These are phyloP conservation scores for Isurus oxyrinchus DNA, from an alignment of 2,113 vertebrate genomes.

Conservation along the genomic window DNA sequence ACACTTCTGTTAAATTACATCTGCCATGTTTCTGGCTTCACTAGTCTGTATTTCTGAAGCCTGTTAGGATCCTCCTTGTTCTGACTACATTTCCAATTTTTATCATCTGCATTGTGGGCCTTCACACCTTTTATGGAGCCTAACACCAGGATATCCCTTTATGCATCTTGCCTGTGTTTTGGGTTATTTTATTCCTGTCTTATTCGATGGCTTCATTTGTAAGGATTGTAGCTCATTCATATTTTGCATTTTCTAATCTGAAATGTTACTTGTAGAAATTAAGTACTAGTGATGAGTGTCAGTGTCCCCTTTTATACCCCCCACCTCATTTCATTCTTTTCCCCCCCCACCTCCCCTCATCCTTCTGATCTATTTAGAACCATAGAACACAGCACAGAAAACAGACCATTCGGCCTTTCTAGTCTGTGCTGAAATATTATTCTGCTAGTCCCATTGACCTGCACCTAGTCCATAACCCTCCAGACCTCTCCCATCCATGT, in stretches of 20 bases:
- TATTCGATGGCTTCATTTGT: background rate
- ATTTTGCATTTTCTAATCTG: background rate
- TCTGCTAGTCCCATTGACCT: too few species aligned
- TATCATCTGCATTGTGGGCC: background rate
- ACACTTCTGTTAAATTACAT: background rate
- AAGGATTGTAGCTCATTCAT: background rate
- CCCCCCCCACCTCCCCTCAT: accelerated
- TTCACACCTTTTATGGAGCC: background rate
- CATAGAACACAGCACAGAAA: too few species aligned
- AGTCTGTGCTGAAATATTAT: too few species aligned
- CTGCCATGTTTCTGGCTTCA: background rate
- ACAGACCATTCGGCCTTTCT: too few species aligned
- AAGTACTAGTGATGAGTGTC: background rate
- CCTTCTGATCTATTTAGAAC: too few species aligned
- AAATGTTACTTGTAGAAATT: background rate
- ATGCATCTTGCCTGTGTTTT: background rate
- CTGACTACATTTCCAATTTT: background rate
- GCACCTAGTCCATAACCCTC: too few species aligned
- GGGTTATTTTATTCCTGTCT: background rate
- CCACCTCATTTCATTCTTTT: too few species aligned
- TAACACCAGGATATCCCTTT: background rate
- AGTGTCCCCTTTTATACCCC: background rate
- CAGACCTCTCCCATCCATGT: too few species aligned
- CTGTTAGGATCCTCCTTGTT: background rate
- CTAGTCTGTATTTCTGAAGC: background rate